phyloP scores from a whole-genome alignment of 2,888 invertebrate genomes.

The Chouioia cunea region DNA sequence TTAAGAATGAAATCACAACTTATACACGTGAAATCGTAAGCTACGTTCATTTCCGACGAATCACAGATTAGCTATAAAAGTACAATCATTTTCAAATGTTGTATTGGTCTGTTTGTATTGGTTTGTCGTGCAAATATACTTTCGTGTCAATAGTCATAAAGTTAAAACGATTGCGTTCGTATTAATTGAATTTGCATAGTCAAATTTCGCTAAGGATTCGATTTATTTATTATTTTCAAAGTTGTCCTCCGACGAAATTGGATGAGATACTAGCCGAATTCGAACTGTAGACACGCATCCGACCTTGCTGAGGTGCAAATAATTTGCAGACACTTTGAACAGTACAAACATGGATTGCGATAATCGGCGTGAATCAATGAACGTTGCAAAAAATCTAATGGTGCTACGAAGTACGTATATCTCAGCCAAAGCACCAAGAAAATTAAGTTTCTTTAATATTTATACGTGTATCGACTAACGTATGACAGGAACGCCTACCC shows the following conservation, averaged over 20 bases:
- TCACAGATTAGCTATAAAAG: slow-evolving; percentile 2
- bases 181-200: slow-evolving; percentile 28
- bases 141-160: slow-evolving; percentile 33
- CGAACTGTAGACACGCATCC: slow-evolving; percentile 27
- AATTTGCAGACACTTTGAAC: slow-evolving; percentile 49
- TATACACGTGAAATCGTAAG: slow-evolving; percentile 13
- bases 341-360: slow-evolving; percentile 54
- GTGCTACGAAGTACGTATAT: slow-evolving; percentile 57
- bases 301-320: slow-evolving; percentile 32
- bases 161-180: slow-evolving; percentile 17
- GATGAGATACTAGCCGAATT: slow-evolving; percentile 30
- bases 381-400: slow-evolving; percentile 45
- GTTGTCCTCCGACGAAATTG: slow-evolving; percentile 22
- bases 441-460: slow-evolving; percentile 55
- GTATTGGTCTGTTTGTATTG: slow-evolving; percentile 16
- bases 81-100: slow-evolving; percentile 4
- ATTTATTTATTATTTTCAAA: slow-evolving; percentile 42
- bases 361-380: slow-evolving; percentile 38
- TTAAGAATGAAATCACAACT: slow-evolving; percentile 14
- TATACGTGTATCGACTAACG: slow-evolving; percentile 50
- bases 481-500: slow-evolving; percentile 49
- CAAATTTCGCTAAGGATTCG: slow-evolving; percentile 30
- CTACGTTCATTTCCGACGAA: slow-evolving; percentile 4
- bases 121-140: slow-evolving; percentile 20
- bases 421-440: slow-evolving; percentile 57